These are phyloP conservation scores for Myotis daubentonii DNA, from an alignment of 2,797 vertebrate species.

Conservation along the genomic window DNA sequence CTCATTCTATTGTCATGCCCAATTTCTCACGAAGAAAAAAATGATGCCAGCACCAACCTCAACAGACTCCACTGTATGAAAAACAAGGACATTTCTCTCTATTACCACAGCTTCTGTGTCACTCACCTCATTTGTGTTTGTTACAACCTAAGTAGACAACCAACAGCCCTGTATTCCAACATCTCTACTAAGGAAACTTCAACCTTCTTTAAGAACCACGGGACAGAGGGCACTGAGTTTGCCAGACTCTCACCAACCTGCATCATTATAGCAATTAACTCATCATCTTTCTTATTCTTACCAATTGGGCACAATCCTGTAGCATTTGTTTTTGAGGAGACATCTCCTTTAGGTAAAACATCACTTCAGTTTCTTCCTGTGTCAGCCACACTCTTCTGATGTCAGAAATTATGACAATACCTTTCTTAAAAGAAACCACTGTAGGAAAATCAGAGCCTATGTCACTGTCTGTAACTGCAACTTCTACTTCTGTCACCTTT, in stretches of 20 bases:
- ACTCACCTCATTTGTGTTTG: too few species aligned
- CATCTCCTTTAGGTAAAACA: background rate
- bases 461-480: background rate
- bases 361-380: background rate
- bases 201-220: rapidly evolving
- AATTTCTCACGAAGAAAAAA: rapidly evolving
- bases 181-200: rapidly evolving
- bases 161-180: rapidly evolving
- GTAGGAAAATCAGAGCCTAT: too few species aligned
- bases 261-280: background rate
- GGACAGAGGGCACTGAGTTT: too few species aligned
- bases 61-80: rapidly evolving
- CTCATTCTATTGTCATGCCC: rapidly evolving
- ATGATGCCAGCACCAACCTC: rapidly evolving
- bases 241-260: too few species aligned
- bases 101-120: too few species aligned
- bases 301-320: rapidly evolving
- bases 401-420: background rate
- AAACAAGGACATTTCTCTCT: background rate
- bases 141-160: rapidly evolving
- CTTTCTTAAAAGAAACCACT: rapidly evolving
- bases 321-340: rapidly evolving
- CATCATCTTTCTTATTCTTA: background rate
- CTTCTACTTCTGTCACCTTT: background rate
- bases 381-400: rapidly evolving